Base-by-base conservation (phyloP, 2,113 vertebrate species). In the Martes martes region DNA sequence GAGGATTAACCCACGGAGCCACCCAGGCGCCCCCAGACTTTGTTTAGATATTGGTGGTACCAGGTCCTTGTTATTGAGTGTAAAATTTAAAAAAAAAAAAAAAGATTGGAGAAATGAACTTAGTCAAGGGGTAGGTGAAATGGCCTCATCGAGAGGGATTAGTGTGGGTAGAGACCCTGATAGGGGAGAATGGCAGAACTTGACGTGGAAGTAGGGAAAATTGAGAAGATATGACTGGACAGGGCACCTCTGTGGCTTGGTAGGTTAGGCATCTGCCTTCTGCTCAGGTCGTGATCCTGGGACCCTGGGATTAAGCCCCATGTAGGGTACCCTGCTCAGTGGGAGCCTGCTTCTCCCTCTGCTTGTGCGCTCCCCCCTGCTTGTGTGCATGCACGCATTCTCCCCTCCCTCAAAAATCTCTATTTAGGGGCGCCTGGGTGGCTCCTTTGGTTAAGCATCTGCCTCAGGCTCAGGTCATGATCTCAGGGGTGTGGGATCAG, bases 91-190 rank as follows among this genome's bases (percentile, higher is more conserved):
- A 57, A 74, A 73, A 26, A 52, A 52, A 42, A 45, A 67, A n/a
- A 96, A 97, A 91, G 47, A 95, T n/a, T 50, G 67, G n/a, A 65
- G 63, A 95, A 76, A 36, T 91, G 91, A 93, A 47, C 78, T 81
- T 88, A 67, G 21, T 55, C 42, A 61, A 81, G 33, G 93, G 52
- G 84, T 73, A 31, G 10, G 15, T 88, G 36, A 95, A 45, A 47
- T 90, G 88, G 52, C 61, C 83, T 93, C 63, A 59, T 19, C 7
- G 63, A 85, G 78, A 92, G 33, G 36, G 21, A 36, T 67, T 91
- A 81, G 36, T 50, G 39, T 36, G 6, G 71, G 3, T 74, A 83
- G 45, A 78, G 67, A 89, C 31, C 18, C 39, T 83, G n/a, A 50
- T 31, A 31, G 2, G 19, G 36, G 31, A 92, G 42, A 78, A 65